Evolutionary conservation across 2,113 vertebrate genomes (phyloP).

Genomic region (Equus przewalskii): DNA sequence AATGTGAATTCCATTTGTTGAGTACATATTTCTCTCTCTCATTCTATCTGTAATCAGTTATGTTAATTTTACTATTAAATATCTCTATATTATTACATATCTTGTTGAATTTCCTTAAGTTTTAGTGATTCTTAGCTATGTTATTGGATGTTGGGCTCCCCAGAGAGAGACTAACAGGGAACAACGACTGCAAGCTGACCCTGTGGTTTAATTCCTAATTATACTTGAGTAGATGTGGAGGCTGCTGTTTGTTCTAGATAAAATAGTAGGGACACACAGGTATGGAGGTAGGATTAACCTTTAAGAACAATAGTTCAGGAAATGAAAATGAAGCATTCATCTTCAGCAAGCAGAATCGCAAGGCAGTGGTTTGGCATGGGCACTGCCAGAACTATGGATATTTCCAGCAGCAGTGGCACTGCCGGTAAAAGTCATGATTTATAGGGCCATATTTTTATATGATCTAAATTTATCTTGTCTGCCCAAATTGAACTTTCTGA

Average conservation of each 20-base stretch:
- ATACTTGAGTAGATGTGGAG: neutral
- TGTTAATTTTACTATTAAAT: constrained; percentile 3
- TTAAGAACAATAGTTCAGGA: neutral
- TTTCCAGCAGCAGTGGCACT: neutral
- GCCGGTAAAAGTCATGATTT: neutral
- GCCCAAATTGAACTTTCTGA: constrained; percentile 28
- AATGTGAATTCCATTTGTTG: neutral
- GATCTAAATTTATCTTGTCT: neutral
- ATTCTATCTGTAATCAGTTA: neutral
- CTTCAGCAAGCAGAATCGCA: neutral
- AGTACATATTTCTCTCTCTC: neutral
- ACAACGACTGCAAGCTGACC: neutral
- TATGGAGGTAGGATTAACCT: neutral
- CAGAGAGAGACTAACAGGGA: neutral
- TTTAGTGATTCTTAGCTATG: neutral
- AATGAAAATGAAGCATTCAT: neutral
- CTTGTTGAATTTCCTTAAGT: neutral
- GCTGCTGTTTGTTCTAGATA: neutral
- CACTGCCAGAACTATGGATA: neutral
- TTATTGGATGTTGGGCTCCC: neutral
- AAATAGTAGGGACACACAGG: neutral
- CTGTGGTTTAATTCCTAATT: neutral
- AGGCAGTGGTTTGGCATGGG: neutral
- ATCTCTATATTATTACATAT: neutral
- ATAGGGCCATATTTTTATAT: neutral